phyloP scores from a whole-genome alignment of 2,888 invertebrate genomes.

The Drepanosiphum platanoidis region DNA sequence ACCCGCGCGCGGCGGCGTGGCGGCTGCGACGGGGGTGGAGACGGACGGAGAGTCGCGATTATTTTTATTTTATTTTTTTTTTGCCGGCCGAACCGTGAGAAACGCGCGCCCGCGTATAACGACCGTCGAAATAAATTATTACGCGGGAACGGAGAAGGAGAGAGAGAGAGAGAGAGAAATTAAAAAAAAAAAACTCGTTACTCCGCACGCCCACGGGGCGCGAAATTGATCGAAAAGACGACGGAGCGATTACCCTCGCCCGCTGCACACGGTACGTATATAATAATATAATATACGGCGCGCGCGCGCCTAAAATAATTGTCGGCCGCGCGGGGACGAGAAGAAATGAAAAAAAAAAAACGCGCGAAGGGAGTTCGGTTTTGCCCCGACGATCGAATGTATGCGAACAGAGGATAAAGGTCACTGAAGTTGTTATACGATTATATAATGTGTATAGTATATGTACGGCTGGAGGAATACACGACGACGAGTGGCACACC shows the following conservation, averaged over 20 bases:
- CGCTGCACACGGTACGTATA: not conserved
- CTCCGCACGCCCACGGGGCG: not conserved
- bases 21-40: not conserved
- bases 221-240: conserved; percentile 20
- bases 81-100: conserved; percentile 33
- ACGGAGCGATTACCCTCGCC: conserved; percentile 25
- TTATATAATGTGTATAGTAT: too few relatives aligned
- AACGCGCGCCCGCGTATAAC: conserved; percentile 4
- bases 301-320: not conserved
- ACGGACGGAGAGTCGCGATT: conserved; percentile 1
- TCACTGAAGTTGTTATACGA: too few relatives aligned
- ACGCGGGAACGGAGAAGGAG: not conserved
- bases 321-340: conserved; percentile 8
- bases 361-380: not conserved
- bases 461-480: too few relatives aligned
- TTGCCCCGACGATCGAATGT: not conserved
- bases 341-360: too few relatives aligned
- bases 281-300: conserved; percentile 6
- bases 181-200: not conserved
- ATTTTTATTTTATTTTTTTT: conserved; percentile 16
- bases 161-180: not conserved
- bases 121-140: conserved; percentile 5
- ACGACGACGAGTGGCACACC: not conserved
- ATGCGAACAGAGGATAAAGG: not conserved
- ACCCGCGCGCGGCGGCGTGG: not conserved